Evolutionary conservation across 2,888 invertebrate genomes (phyloP), one percentile per base, ranked within the genome.

Genomic region (Baronia brevicornis): DNA sequence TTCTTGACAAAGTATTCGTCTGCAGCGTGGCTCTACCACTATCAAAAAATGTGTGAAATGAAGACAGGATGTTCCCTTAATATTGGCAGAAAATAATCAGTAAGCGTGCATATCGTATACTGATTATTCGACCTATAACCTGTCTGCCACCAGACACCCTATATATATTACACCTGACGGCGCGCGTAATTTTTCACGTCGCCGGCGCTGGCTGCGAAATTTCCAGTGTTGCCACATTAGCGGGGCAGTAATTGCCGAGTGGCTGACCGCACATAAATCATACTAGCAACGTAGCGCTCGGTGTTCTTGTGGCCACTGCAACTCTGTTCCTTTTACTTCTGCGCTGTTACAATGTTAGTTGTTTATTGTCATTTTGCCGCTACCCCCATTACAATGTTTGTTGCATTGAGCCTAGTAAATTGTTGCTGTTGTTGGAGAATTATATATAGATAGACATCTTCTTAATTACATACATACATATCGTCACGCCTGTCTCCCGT

Each of bases 191-290:
- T 49, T 53, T 45, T 44, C 46, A 25, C 7, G 20, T 24, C 46
- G n/a, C n/a, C n/a, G 40, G 36, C 35, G 48, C 44, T 45, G 42
- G 35, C 33, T 46, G 45, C 50, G 45, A 53, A 60, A 58, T 51
- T 58, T 60, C 46, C 58, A 53, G 46, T 45, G 53, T 51, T 54
- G 54, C 55, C 55, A 63, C 60, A 68, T 66, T 64, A 65, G 56
- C 44, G 47, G 48, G 28, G 35, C 48, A 51, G 60, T 66, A 66
- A 67, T 64, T 62, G 60, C 55, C 41, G 43, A 29, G 45, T 32
- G 41, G 43, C 45, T 53, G 60, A 54, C 60, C 57, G 56, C 41
- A 35, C 54, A 42, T 64, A 67, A 67, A 67, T 65, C 63, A 65
- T 53, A 47, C 42, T 28, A 37, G 30, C 26, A 10, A 20, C 18